Evolutionary conservation across 2,113 vertebrate species (phyloP), one percentile per base, ranked within the genome.

Genomic region (Choloepus hoffmanni): DNA sequence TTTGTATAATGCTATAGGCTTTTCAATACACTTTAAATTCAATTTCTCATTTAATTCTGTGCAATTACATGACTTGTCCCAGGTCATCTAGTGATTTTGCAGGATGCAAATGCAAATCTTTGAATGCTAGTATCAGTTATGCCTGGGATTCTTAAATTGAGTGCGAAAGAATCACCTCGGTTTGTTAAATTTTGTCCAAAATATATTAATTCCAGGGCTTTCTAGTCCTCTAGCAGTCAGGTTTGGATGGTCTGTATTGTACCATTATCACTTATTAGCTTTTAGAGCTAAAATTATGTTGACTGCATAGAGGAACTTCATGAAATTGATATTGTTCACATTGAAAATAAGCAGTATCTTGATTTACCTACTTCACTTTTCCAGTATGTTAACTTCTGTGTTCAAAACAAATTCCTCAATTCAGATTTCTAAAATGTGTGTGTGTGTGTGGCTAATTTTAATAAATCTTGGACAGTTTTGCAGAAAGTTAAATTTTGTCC

Each of bases 271-370:
- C 8, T 72, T 76, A 45, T 40, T 82, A 58, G 48, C 86, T 93
- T 91, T 26, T 30, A 72, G 36, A 91, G 67, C 55, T 77, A 79
- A 93, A 93, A 83, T 78, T 63, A 60, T 63, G 12, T n/a, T 84
- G 48, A 67, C 3, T 12, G 2, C n/a, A 88, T 50, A 74, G 24
- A 48, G 33, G 30, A 18, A 82, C 19, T 72, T 85, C 26, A 85
- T 48, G 65, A 81, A 92, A 45, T 63, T 65, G 65, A 30, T 81
- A 33, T n/a, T 78, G 63, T 65, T 70, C 60, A 36, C 63, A 33
- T 40, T 77, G 70, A 93, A 85, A 85, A 77, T 40, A 82, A 85
- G 48, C 14, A 91, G 16, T 70, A 79, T 21, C 24, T 94, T 84
- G 72, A 85, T 74, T 94, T 91, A 85, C 65, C 48, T 70, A n/a